Conservation (phyloP, 23 tunicate species). For the Halocynthia aurantium region DNA sequence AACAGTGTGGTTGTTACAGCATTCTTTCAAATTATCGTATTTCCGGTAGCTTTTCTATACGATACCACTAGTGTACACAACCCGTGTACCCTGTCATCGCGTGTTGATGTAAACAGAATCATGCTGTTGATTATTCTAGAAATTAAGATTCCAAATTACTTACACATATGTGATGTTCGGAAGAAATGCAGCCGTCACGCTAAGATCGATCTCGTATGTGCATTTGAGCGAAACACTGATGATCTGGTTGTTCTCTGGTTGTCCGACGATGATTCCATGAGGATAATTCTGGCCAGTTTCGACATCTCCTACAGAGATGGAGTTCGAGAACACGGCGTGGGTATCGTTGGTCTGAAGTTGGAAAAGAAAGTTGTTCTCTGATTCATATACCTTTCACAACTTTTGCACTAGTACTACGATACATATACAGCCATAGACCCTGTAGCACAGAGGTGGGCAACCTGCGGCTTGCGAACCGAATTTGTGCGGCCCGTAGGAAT, state of each 20-base stretch:
- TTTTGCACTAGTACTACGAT: background rate
- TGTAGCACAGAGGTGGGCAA: background rate
- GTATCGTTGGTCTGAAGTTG: slow-evolving; percentile 71
- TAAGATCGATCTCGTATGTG: slow-evolving; percentile 86
- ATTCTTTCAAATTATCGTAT: too few relatives aligned
- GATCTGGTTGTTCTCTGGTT: slow-evolving; percentile 30
- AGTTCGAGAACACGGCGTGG: slow-evolving; percentile 71
- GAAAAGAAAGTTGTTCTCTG: too few relatives aligned
- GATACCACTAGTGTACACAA: too few relatives aligned
- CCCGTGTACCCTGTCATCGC: background rate
- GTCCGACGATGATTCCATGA: slow-evolving; percentile 72
- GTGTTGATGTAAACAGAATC: too few relatives aligned
- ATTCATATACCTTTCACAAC: background rate
- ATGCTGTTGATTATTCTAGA: too few relatives aligned
- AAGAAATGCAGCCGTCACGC: slow-evolving; percentile 60
- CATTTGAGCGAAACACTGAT: slow-evolving; percentile 63
- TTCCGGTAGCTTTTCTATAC: too few relatives aligned
- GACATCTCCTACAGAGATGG: slow-evolving; percentile 65
- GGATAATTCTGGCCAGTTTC: slow-evolving; percentile 80
- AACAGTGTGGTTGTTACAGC: too few relatives aligned
- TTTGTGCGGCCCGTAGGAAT: background rate
- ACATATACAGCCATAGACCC: background rate
- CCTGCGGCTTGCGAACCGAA: background rate
- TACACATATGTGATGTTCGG: slow-evolving; percentile 91
- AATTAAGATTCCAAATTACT: slow-evolving; percentile 16